Evolutionary conservation across 92 coral and sea anemone genomes (phyloP).

Genomic region (Epizoanthus ramosus): DNA sequence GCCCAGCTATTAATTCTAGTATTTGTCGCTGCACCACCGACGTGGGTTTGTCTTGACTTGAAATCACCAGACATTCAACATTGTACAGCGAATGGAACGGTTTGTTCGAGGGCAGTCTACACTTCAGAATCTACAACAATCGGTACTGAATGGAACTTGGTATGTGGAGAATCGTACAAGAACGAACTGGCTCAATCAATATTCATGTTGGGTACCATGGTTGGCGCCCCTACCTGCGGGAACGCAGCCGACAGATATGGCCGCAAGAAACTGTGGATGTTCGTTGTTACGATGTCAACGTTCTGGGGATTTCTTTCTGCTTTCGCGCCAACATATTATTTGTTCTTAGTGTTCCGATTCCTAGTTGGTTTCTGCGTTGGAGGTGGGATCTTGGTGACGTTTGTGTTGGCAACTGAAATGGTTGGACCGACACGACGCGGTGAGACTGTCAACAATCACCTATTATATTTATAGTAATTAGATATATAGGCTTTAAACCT

Average conservation of each 20-base stretch:
- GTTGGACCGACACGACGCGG: constrained; percentile 87
- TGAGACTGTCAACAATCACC: constrained; percentile 8
- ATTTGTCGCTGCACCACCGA: constrained; percentile 83
- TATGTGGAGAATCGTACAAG: constrained; percentile 85
- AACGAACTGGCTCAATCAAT: constrained; percentile 83
- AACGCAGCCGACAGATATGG: constrained; percentile 81
- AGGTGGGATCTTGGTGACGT: constrained; percentile 70
- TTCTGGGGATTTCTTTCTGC: constrained; percentile 70
- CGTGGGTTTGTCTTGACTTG: constrained; percentile 74
- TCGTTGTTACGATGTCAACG: constrained; percentile 50
- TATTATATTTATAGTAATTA: too few relatives aligned
- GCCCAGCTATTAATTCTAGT: constrained; percentile 80
- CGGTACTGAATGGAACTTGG: constrained; percentile 84
- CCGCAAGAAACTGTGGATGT: constrained; percentile 67
- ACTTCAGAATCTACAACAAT: constrained; percentile 81
- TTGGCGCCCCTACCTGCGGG: constrained; percentile 81
- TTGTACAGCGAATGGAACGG: constrained; percentile 56
- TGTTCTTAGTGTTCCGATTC: constrained; percentile 71
- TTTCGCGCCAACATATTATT: constrained; percentile 74
- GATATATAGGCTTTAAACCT: too few relatives aligned
- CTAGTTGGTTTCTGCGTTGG: constrained; percentile 77
- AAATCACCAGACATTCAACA: constrained; percentile 18
- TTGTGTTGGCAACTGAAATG: constrained; percentile 82
- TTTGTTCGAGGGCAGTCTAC: constrained; percentile 61
- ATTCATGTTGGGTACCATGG: constrained; percentile 78